Conservation (phyloP, 2,113 vertebrate genomes). For the Falcunculus frontatus region DNA sequence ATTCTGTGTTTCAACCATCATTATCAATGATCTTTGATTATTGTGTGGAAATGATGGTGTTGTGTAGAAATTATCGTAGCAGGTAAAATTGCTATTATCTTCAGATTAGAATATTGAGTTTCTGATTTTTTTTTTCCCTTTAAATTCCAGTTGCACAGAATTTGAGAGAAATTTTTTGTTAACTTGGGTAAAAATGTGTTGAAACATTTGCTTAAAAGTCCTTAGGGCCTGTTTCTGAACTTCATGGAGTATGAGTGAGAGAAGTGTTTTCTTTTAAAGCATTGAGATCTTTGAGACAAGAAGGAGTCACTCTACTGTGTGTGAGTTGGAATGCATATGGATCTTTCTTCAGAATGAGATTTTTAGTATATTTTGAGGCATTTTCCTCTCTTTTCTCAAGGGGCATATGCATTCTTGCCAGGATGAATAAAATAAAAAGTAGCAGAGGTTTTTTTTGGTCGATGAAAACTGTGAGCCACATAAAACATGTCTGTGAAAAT, state of each 20-base stretch:
- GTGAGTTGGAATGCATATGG: background rate
- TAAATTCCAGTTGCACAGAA: background rate
- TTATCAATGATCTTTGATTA: background rate
- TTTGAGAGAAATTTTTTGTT: background rate
- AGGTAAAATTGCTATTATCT: background rate
- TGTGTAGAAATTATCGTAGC: background rate
- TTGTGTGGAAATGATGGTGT: background rate
- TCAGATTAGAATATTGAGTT: background rate
- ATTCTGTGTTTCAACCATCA: background rate
- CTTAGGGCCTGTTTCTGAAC: background rate
- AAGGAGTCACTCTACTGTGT: background rate
- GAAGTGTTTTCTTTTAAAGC: background rate
- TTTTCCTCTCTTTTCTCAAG: background rate
- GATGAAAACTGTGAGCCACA: background rate
- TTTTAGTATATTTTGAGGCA: background rate
- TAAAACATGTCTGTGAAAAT: background rate
- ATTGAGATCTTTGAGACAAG: background rate
- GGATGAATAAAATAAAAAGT: background rate
- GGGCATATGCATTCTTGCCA: background rate
- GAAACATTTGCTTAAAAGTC: background rate
- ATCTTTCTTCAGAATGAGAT: background rate
- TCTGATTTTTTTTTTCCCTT: background rate
- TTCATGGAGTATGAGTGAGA: background rate
- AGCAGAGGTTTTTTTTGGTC: background rate
- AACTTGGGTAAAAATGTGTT: background rate